Evolutionary conservation across 2,797 vertebrate species (phyloP).

Genomic region (Champsocephalus esox): DNA sequence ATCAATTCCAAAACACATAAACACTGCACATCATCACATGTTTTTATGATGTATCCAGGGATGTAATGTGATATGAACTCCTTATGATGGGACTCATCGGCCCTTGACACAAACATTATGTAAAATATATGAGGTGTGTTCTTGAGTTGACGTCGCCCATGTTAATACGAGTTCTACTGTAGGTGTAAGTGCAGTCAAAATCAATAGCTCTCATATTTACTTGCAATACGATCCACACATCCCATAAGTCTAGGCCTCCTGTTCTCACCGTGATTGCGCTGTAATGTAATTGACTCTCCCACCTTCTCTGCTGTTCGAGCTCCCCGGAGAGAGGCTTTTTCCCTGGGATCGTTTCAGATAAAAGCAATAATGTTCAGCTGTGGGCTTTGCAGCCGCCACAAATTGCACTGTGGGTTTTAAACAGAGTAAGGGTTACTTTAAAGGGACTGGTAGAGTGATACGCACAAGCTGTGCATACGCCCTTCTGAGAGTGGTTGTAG

Average conservation of each 20-base stretch:
- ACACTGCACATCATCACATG: constrained; percentile 28
- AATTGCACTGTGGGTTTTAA: constrained; percentile 17
- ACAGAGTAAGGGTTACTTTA: constrained; percentile 4
- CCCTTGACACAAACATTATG: constrained; percentile 30
- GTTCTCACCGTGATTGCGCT: constrained; percentile 57
- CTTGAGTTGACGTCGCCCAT: constrained; percentile 24
- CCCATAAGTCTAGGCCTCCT: constrained; percentile 44
- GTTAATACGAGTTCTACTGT: constrained; percentile 40
- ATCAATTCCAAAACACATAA: constrained; percentile 39
- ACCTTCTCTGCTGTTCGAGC: constrained; percentile 34
- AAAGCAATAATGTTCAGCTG: constrained; percentile 41
- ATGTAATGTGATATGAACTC: constrained; percentile 10
- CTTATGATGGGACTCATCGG: constrained; percentile 15
- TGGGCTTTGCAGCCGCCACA: constrained; percentile 22
- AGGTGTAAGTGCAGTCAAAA: constrained; percentile 69
- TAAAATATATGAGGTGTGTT: constrained; percentile 45
- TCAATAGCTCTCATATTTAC: constrained; percentile 75
- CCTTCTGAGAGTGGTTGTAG: not conserved
- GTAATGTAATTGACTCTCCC: constrained; percentile 70
- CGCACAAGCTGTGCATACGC: constrained; percentile 4
- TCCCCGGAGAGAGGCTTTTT: constrained; percentile 33
- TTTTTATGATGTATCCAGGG: constrained; percentile 7
- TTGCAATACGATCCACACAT: constrained; percentile 68
- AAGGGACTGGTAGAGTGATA: not conserved
- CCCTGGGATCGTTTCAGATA: constrained; percentile 39